A percentile compares a stretch with the other conserved stretches of the same genome.
These are phyloP conservation scores for Perca schrenkii DNA, from an alignment of 2,113 vertebrate genomes.

Conservation along the genomic window DNA sequence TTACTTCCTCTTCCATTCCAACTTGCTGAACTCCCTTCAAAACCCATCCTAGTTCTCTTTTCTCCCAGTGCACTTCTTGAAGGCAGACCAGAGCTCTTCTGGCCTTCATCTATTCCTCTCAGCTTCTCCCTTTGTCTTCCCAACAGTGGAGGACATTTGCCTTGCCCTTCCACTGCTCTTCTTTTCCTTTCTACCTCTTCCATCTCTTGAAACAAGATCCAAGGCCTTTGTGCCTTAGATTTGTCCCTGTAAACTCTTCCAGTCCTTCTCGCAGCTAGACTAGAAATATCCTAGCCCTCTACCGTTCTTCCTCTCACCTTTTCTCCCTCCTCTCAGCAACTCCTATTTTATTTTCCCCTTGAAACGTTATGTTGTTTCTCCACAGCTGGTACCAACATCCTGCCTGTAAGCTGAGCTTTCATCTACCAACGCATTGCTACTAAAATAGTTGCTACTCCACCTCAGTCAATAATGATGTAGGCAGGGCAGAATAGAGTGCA, in stretches of 20 bases:
- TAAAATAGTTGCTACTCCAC: slow-evolving; percentile 76
- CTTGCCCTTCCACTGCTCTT: slow-evolving; percentile 30
- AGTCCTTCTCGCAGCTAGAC: slow-evolving; percentile 35
- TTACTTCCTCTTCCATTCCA: neutral
- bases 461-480: slow-evolving; percentile 77
- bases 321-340: slow-evolving; percentile 55
- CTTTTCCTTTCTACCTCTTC: slow-evolving; percentile 48
- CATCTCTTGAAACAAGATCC: slow-evolving; percentile 59
- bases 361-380: slow-evolving; percentile 63
- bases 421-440: slow-evolving; percentile 74
- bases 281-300: slow-evolving; percentile 68
- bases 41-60: slow-evolving; percentile 6
- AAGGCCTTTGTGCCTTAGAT: slow-evolving; percentile 43
- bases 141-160: slow-evolving; percentile 10
- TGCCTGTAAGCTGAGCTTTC: slow-evolving; percentile 75
- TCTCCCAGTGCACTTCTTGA: slow-evolving; percentile 3
- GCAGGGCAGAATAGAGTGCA: slow-evolving; percentile 36
- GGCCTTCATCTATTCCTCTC: slow-evolving; percentile 41
- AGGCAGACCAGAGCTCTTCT: slow-evolving; percentile 55
- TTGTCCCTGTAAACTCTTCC: slow-evolving; percentile 57
- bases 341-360: slow-evolving; percentile 63
- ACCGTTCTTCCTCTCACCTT: slow-evolving; percentile 53
- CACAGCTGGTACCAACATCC: slow-evolving; percentile 60
- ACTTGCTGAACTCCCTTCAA: neutral
- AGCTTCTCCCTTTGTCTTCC: slow-evolving; percentile 36